phyloP scores from a whole-genome alignment of 2,113 vertebrate species.

The Xiphias gladius region DNA sequence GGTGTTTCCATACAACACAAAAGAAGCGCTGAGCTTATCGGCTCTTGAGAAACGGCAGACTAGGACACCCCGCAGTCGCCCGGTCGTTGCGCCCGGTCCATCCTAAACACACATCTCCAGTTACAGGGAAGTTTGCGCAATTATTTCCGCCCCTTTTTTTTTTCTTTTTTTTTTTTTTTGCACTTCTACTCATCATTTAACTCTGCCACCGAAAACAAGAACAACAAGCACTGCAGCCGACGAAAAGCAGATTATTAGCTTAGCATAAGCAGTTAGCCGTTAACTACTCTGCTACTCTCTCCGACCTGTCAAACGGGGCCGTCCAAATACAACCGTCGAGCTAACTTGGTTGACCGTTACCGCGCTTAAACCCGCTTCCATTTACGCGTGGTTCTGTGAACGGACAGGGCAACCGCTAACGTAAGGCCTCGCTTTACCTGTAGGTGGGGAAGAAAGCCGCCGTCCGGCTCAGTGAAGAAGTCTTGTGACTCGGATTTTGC shows the following conservation, averaged over 20 bases:
- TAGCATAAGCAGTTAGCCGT: background rate
- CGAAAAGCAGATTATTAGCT: slow-evolving; percentile 9
- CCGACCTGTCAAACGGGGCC: slow-evolving; percentile 2
- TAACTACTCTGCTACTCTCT: background rate
- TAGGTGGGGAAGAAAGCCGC: background rate
- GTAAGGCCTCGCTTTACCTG: slow-evolving; percentile 37
- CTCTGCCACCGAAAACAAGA: no score
- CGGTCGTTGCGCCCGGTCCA: background rate
- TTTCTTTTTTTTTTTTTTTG: no score
- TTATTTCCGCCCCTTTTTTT: slow-evolving; percentile 44
- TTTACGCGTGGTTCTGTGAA: no score
- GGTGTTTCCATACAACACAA: no score
- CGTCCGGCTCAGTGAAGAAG: slow-evolving; percentile 12
- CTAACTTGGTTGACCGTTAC: background rate
- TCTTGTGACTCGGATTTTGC: slow-evolving; percentile 76
- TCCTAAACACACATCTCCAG: slow-evolving; percentile 36
- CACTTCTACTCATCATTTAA: background rate
- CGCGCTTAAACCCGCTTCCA: no score
- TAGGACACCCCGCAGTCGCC: background rate
- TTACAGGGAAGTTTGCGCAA: slow-evolving; percentile 56
- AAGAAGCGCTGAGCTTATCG: no score
- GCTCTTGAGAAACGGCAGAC: background rate
- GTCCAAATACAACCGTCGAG: background rate
- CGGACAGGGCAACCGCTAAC: no score
- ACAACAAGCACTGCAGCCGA: background rate